A percentile compares a stretch with the other conserved stretches of the same genome.
Conservation (phyloP, 2,888 invertebrate genomes). For the Zele albiditarsus region DNA sequence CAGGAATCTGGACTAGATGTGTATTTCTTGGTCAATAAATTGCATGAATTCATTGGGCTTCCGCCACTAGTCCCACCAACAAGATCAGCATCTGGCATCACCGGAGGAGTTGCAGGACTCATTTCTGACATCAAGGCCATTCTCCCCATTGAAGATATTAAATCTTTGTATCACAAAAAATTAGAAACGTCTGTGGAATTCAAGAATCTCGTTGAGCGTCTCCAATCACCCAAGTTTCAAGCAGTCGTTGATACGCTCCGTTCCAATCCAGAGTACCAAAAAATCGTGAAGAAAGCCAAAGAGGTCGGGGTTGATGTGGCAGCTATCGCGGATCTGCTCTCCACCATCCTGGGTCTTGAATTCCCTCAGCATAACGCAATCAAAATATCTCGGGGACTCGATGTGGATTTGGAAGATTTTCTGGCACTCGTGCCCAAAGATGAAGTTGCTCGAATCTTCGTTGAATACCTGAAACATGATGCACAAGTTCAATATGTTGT, state of each 20-base stretch:
- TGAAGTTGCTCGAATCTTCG: conserved; percentile 51
- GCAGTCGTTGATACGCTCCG: conserved; percentile 51
- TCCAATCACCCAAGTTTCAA: conserved; percentile 55
- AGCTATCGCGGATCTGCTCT: conserved; percentile 43
- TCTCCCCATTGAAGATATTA: conserved; percentile 60
- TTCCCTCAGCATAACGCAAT: conserved; percentile 45
- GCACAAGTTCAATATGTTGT: conserved; percentile 59
- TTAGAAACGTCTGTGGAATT: conserved; percentile 57
- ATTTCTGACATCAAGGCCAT: conserved; percentile 55
- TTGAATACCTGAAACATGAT: conserved; percentile 57
- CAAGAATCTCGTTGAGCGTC: conserved; percentile 50
- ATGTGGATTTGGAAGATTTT: conserved; percentile 62
- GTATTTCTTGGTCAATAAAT: conserved; percentile 34
- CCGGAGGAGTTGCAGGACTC: conserved; percentile 59
- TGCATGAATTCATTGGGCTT: conserved; percentile 56
- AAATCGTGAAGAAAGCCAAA: conserved; percentile 40
- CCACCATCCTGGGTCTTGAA: conserved; percentile 45
- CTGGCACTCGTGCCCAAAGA: conserved; percentile 56
- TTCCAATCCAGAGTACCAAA: conserved; percentile 44
- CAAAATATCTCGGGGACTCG: conserved; percentile 47
- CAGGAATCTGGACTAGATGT: conserved; percentile 54
- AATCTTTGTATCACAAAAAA: conserved; percentile 59
- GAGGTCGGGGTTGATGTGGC: conserved; percentile 44
- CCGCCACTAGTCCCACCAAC: conserved; percentile 41
- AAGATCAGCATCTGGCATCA: conserved; percentile 9